These are phyloP conservation scores for Orthosia incerta DNA, from an alignment of 2,888 invertebrate species.

Conservation along the genomic window DNA sequence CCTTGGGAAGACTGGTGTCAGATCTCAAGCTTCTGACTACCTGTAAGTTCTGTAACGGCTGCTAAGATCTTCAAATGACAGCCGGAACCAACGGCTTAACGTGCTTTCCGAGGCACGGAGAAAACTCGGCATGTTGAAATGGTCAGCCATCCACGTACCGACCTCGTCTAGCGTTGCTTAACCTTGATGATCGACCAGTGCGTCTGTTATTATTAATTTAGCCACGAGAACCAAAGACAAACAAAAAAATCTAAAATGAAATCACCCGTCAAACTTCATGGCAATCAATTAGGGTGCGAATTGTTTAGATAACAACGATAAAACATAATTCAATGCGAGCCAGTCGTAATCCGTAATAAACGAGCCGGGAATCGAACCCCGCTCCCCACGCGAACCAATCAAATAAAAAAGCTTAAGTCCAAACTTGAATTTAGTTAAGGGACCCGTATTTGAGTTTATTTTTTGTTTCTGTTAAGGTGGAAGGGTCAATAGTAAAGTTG, in stretches of 20 bases:
- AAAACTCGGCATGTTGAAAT: too few relatives aligned
- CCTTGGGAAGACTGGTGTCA: too few relatives aligned
- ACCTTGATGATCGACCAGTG: too few relatives aligned
- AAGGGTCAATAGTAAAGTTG: slow-evolving; percentile 25
- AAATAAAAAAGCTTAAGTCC: slow-evolving; percentile 57
- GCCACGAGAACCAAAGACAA: slow-evolving; percentile 10
- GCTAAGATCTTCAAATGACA: too few relatives aligned
- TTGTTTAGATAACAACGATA: slow-evolving; percentile 67
- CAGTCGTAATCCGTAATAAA: slow-evolving; percentile 71
- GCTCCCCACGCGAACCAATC: slow-evolving; percentile 62
- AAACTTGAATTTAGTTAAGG: slow-evolving; percentile 49
- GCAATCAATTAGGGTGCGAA: slow-evolving; percentile 73
- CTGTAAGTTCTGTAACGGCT: too few relatives aligned
- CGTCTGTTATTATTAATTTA: too few relatives aligned
- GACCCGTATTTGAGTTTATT: slow-evolving; percentile 59
- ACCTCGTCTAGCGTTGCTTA: too few relatives aligned
- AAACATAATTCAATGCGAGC: slow-evolving; percentile 73
- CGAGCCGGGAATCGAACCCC: slow-evolving; percentile 69
- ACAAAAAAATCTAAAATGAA: slow-evolving; percentile 28
- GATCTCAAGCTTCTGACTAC: too few relatives aligned
- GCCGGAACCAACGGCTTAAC: too few relatives aligned
- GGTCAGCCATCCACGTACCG: too few relatives aligned
- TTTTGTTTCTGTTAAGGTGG: slow-evolving; percentile 40
- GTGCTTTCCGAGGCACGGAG: too few relatives aligned
- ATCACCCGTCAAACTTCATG: slow-evolving; percentile 48